Evolutionary conservation across 1,140 invertebrate genomes (phyloP).

Genomic region (Episyrphus balteatus): DNA sequence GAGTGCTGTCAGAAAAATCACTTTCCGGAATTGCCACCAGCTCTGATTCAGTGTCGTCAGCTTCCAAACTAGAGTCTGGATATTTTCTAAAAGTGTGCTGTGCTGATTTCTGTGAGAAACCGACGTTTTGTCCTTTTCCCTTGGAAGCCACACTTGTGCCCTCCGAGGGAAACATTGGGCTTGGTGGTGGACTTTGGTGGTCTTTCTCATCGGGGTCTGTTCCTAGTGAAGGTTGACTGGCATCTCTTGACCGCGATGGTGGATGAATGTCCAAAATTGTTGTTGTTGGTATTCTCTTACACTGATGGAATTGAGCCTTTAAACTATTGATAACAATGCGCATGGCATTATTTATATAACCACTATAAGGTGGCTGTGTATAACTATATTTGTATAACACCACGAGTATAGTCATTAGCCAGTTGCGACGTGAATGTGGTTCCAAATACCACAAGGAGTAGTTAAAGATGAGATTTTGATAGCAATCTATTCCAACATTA

Average conservation of each 20-base stretch:
- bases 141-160: slow-evolving; percentile 33
- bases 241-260: slow-evolving; percentile 59
- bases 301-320: slow-evolving; percentile 80
- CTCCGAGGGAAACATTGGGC: slow-evolving; percentile 35
- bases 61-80: slow-evolving; percentile 61
- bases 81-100: slow-evolving; percentile 38
- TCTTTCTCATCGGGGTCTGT: slow-evolving; percentile 43
- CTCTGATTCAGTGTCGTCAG: slow-evolving; percentile 75
- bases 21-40: slow-evolving; percentile 77
- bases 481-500: slow-evolving; percentile 34
- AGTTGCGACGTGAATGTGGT: slow-evolving; percentile 71
- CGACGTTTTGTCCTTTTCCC: slow-evolving; percentile 31
- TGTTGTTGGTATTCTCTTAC: slow-evolving; percentile 65
- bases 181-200: slow-evolving; percentile 28
- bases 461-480: slow-evolving; percentile 34
- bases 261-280: slow-evolving; percentile 50
- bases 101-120: slow-evolving; percentile 26
- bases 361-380: slow-evolving; percentile 64
- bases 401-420: slow-evolving; percentile 88
- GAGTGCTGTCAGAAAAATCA: slow-evolving; percentile 70
- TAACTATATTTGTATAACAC: slow-evolving; percentile 98
- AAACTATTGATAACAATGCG: slow-evolving; percentile 89
- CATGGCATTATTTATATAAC: slow-evolving; percentile 69
- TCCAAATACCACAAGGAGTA: slow-evolving; percentile 86
- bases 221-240: slow-evolving; percentile 62